Evolutionary conservation across 2,113 vertebrate species (phyloP).

Genomic region (Stegostoma tigrinum): DNA sequence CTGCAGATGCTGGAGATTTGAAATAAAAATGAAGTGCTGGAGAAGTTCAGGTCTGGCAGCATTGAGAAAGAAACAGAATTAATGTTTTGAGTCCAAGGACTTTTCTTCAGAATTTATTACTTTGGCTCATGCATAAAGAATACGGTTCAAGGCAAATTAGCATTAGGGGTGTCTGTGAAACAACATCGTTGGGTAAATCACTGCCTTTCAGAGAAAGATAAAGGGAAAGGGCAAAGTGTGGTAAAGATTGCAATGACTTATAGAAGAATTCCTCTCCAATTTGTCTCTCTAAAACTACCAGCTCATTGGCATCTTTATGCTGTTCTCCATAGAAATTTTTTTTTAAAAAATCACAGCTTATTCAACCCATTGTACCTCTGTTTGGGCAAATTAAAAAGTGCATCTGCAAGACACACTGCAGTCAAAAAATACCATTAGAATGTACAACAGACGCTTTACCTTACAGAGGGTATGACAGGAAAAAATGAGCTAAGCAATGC

Average conservation of each 20-base stretch:
- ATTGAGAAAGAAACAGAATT: too few relatives aligned
- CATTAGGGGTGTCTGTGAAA: neutral
- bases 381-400: neutral
- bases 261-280: neutral
- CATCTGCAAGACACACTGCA: neutral
- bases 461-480: neutral
- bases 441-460: neutral
- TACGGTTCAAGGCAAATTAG: neutral
- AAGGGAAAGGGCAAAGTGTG: neutral
- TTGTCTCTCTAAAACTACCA: neutral
- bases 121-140: neutral
- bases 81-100: too few relatives aligned
- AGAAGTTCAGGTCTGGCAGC: too few relatives aligned
- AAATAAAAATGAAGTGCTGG: too few relatives aligned
- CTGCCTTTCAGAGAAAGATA: neutral
- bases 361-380: too few relatives aligned
- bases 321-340: neutral
- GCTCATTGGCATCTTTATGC: neutral
- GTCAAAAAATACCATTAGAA: neutral
- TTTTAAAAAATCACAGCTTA: too few relatives aligned
- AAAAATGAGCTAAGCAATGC: neutral
- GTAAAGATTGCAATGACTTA: neutral
- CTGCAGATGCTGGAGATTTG: too few relatives aligned
- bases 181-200: neutral
- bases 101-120: too few relatives aligned